Evolutionary conservation across 2,797 vertebrate species (phyloP).

Genomic region (Coregonus sp.): DNA sequence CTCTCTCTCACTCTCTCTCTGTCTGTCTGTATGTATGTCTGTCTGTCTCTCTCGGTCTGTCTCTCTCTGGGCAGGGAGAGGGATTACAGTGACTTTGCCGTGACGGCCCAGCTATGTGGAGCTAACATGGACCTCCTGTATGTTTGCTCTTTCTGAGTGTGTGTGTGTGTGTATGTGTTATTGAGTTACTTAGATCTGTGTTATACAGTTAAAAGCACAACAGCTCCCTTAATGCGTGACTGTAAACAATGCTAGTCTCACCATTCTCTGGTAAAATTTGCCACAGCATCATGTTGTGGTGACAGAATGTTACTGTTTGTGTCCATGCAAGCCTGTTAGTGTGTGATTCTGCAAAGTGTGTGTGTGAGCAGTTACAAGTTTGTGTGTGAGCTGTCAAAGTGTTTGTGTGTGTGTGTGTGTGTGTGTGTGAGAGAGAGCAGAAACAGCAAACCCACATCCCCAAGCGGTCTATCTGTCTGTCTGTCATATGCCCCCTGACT

Average conservation of each 20-base stretch:
- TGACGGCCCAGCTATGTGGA: slow-evolving; percentile 20
- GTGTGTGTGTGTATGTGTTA: slow-evolving; percentile 18
- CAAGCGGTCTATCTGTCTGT: too few species aligned
- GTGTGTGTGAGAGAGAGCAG: neutral
- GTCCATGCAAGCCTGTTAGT: neutral
- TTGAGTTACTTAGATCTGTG: neutral
- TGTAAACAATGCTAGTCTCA: slow-evolving; percentile 3
- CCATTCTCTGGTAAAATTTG: neutral
- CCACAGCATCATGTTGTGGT: too few species aligned
- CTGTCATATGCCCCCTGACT: neutral
- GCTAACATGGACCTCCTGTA: slow-evolving; percentile 18
- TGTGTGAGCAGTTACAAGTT: slow-evolving; percentile 13
- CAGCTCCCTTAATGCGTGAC: neutral
- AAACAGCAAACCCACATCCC: too few species aligned
- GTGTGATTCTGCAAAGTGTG: slow-evolving; percentile 7
- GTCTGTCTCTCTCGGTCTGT: neutral
- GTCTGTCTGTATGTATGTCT: too few species aligned
- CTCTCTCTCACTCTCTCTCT: neutral
- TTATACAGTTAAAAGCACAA: neutral
- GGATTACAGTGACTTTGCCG: neutral
- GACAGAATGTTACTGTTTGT: slow-evolving; percentile 5
- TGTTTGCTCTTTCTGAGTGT: slow-evolving; percentile 15
- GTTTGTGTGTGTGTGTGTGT: neutral
- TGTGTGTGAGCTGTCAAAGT: neutral
- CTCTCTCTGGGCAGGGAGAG: neutral